These are phyloP conservation scores for Brachypodius melanocephalos DNA, from an alignment of 2,113 vertebrate species.

Conservation along the genomic window DNA sequence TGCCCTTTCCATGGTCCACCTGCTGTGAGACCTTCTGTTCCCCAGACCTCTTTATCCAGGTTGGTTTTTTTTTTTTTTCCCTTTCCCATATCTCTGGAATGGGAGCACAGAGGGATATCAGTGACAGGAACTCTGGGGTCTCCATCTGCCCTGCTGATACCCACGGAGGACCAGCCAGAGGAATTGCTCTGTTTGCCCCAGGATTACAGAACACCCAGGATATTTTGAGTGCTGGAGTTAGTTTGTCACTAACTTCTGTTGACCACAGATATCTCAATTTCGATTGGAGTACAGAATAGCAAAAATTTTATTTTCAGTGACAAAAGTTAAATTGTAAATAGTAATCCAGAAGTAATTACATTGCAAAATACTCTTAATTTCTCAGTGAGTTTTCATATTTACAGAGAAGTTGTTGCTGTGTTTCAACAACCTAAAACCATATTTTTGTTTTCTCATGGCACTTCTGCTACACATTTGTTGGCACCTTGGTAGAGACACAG, in stretches of 20 bases:
- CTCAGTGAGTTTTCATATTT: background rate
- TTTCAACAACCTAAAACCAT: background rate
- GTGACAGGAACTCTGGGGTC: accelerated
- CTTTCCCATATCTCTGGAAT: background rate
- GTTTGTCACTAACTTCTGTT: background rate
- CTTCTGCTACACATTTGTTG: background rate
- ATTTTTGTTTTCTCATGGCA: background rate
- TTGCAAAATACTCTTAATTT: background rate
- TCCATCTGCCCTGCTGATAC: background rate
- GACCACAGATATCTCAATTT: background rate
- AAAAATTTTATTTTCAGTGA: background rate
- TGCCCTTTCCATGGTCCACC: background rate
- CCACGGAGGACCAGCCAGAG: background rate
- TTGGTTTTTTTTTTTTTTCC: background rate
- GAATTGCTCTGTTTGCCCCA: background rate
- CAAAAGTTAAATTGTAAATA: background rate
- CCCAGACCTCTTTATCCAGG: background rate
- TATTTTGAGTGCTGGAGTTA: background rate
- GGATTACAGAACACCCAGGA: background rate
- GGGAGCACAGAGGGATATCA: background rate
- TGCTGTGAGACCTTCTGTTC: background rate
- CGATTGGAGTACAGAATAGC: background rate
- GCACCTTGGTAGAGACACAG: background rate
- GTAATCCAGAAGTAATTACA: background rate
- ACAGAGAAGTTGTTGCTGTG: background rate